Conservation (phyloP, 30 jellyfish, hydroid and myxozoan genomes). For the Mastigias papua region DNA sequence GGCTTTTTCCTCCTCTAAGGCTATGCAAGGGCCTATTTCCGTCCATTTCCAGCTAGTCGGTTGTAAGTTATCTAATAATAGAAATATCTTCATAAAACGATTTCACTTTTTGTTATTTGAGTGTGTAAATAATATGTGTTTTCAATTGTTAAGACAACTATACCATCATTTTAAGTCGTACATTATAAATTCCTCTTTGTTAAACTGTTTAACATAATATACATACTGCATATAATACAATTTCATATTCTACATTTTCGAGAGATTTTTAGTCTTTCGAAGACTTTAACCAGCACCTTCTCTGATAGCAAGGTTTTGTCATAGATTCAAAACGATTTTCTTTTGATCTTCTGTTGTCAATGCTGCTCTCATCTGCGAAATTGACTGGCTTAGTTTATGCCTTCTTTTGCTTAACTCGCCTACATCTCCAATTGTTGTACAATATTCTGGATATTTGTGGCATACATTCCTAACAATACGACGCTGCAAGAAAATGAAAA, state of each 20-base stretch:
- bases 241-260: not conserved
- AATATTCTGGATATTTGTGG: not conserved
- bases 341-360: not conserved
- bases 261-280: constrained; percentile 17
- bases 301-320: not conserved
- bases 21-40: not conserved
- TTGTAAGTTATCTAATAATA: too few relatives aligned
- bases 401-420: not conserved
- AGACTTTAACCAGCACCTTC: not conserved
- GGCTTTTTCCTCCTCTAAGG: not conserved
- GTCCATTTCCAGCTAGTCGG: not conserved
- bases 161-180: too few relatives aligned
- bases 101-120: too few relatives aligned
- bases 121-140: too few relatives aligned
- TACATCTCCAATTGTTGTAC: not conserved
- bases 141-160: too few relatives aligned
- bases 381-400: not conserved
- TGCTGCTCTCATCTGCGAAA: not conserved
- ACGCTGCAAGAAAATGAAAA: not conserved
- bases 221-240: not conserved
- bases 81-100: too few relatives aligned
- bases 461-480: constrained; percentile 1
- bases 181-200: too few relatives aligned
- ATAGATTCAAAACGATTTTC: not conserved
- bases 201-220: too few relatives aligned